phyloP scores from a whole-genome alignment of 1,140 invertebrate genomes.

The Temnothorax curvispinosus region DNA sequence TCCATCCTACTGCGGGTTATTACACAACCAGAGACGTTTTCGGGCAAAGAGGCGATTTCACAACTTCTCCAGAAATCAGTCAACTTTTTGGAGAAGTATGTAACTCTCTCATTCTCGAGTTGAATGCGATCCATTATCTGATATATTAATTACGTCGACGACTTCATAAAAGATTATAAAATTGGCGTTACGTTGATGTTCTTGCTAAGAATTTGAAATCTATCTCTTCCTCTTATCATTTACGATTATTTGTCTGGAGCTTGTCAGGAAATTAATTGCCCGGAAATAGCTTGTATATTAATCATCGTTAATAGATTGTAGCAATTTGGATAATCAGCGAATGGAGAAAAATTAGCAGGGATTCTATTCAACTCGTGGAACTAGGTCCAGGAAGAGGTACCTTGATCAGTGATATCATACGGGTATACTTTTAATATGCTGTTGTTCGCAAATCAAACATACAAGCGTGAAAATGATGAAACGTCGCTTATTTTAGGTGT shows the following conservation, averaged over 20 bases:
- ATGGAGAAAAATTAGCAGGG: conserved; percentile 92
- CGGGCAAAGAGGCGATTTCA: conserved; percentile 96
- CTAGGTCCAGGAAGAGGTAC: conserved; percentile 97
- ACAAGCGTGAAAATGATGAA: conserved; percentile 7
- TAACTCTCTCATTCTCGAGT: conserved; percentile 36
- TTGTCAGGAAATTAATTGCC: not conserved
- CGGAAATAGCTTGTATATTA: not conserved
- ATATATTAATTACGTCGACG: not conserved
- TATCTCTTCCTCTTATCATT: not conserved
- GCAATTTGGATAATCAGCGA: conserved; percentile 96
- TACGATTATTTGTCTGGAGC: not conserved
- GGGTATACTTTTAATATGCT: conserved; percentile 86
- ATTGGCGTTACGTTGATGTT: not conserved
- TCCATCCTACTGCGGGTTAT: conserved; percentile 94
- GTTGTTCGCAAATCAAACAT: conserved; percentile 22
- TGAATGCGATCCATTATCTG: not conserved
- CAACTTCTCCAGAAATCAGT: conserved; percentile 98
- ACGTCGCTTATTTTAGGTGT: conserved; percentile 85
- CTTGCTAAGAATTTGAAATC: not conserved
- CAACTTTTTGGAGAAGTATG: conserved; percentile 98
- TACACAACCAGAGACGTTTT: conserved; percentile 96
- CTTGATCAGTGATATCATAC: conserved; percentile 93
- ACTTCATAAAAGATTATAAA: not conserved
- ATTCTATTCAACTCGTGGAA: conserved; percentile 95
- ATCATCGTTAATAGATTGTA: conserved; percentile 88